These are phyloP conservation scores for Cataglyphis livida DNA, from an alignment of 2,888 invertebrate species.

Conservation along the genomic window DNA sequence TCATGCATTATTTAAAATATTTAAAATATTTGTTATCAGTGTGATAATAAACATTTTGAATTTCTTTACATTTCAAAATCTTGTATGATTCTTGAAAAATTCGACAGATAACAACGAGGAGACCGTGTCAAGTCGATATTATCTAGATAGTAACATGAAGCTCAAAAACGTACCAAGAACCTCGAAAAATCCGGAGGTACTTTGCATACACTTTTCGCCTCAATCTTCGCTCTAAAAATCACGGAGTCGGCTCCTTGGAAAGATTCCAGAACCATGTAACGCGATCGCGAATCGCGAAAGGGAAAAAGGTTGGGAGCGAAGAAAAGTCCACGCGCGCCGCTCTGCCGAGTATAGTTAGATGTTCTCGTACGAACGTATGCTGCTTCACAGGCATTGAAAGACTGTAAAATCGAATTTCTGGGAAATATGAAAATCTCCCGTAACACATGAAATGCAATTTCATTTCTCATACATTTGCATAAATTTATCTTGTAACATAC, in stretches of 20 bases:
- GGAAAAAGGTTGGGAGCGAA: slow-evolving; percentile 62
- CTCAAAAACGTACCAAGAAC: slow-evolving; percentile 59
- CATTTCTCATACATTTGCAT: not conserved
- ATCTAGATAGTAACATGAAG: slow-evolving; percentile 59
- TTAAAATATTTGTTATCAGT: not conserved
- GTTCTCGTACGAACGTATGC: slow-evolving; percentile 69
- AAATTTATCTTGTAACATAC: slow-evolving; percentile 32
- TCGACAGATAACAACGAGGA: slow-evolving; percentile 23
- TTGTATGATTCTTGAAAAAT: slow-evolving; percentile 1
- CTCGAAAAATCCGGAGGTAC: slow-evolving; percentile 69
- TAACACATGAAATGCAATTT: slow-evolving; percentile 21
- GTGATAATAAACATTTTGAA: not conserved
- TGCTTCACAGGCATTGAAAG: slow-evolving; percentile 51
- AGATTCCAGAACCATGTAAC: slow-evolving; percentile 74
- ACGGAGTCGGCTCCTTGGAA: slow-evolving; percentile 69
- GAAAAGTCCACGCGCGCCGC: slow-evolving; percentile 57
- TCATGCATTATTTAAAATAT: not conserved
- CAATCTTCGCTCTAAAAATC: slow-evolving; percentile 75
- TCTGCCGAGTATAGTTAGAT: slow-evolving; percentile 62
- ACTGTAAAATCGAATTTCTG: slow-evolving; percentile 36
- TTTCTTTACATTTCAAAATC: not conserved
- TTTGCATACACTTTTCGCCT: slow-evolving; percentile 74
- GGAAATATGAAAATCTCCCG: slow-evolving; percentile 40
- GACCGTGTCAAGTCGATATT: slow-evolving; percentile 51
- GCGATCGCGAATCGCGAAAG: slow-evolving; percentile 72